phyloP scores from a whole-genome alignment of 2,888 invertebrate genomes.

The Epinotia nisella region DNA sequence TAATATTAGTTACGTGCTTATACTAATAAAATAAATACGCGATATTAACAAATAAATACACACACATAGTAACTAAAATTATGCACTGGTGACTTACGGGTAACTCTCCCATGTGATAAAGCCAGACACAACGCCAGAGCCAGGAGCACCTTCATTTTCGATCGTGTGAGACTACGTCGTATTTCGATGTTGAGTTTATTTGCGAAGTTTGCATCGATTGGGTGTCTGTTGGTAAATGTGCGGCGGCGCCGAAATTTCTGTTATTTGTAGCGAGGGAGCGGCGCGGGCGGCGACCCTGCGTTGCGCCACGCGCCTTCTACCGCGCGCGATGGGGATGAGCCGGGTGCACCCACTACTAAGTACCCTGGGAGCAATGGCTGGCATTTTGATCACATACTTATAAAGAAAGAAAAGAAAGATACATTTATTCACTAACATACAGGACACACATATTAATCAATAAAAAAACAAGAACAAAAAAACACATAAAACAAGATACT shows the following conservation, averaged over 20 bases:
- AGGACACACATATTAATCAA: too few relatives aligned
- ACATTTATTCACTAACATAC: too few relatives aligned
- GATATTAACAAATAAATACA: neutral
- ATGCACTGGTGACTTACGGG: conserved; percentile 66
- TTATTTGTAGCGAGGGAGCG: conserved; percentile 75
- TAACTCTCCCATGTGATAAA: conserved; percentile 66
- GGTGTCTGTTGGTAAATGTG: conserved; percentile 65
- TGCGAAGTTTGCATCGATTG: conserved; percentile 55
- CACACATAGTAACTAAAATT: neutral
- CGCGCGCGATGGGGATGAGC: conserved; percentile 13
- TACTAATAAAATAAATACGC: neutral
- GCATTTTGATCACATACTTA: too few relatives aligned
- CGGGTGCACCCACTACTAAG: neutral
- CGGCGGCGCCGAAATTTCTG: conserved; percentile 66
- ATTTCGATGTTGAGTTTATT: conserved; percentile 18
- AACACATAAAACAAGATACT: too few relatives aligned
- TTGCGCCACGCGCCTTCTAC: conserved; percentile 38
- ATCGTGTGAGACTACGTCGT: conserved; percentile 8
- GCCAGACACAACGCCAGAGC: conserved; percentile 60
- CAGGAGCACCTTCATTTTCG: conserved; percentile 68
- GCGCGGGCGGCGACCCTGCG: conserved; percentile 43
- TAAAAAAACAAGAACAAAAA: too few relatives aligned
- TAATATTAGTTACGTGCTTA: neutral
- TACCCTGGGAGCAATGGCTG: neutral
- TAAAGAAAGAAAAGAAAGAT: too few relatives aligned